Evolutionary conservation across 2,888 invertebrate genomes (phyloP).

Genomic region (Ochropleura plecta): DNA sequence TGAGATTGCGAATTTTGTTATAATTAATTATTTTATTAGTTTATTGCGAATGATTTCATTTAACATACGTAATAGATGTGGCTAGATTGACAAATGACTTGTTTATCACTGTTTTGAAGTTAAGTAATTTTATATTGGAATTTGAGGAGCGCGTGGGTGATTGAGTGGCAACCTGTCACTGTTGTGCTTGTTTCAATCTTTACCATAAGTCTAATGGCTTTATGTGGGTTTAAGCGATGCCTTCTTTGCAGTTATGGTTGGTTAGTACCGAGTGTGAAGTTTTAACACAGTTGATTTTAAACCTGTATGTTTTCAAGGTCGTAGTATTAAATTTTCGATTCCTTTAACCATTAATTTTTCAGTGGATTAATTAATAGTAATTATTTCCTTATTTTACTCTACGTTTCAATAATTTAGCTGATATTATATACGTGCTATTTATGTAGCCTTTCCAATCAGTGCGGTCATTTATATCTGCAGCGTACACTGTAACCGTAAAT

Average conservation of each 20-base stretch:
- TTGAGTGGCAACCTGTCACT: constrained; percentile 52
- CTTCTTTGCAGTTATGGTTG: constrained; percentile 34
- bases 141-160: constrained; percentile 50
- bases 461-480: constrained; percentile 1
- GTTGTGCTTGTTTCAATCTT: constrained; percentile 32
- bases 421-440: constrained; percentile 2
- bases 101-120: constrained; percentile 49
- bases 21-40: constrained; percentile 58
- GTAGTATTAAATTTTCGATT: background rate
- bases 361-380: constrained; percentile 4
- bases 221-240: constrained; percentile 42
- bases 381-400: constrained; percentile 20
- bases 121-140: constrained; percentile 47
- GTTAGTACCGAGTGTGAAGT: constrained; percentile 13
- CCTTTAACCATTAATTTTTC: background rate
- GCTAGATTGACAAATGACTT: constrained; percentile 57
- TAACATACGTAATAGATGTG: constrained; percentile 31
- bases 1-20: constrained; percentile 51
- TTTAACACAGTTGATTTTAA: background rate
- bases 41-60: constrained; percentile 42
- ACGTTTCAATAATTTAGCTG: background rate
- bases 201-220: constrained; percentile 26
- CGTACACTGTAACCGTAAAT: constrained; percentile 21
- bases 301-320: background rate
- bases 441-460: constrained; percentile 23